Evolutionary conservation across 2,797 vertebrate species (phyloP).

Genomic region (Morelia viridis): DNA sequence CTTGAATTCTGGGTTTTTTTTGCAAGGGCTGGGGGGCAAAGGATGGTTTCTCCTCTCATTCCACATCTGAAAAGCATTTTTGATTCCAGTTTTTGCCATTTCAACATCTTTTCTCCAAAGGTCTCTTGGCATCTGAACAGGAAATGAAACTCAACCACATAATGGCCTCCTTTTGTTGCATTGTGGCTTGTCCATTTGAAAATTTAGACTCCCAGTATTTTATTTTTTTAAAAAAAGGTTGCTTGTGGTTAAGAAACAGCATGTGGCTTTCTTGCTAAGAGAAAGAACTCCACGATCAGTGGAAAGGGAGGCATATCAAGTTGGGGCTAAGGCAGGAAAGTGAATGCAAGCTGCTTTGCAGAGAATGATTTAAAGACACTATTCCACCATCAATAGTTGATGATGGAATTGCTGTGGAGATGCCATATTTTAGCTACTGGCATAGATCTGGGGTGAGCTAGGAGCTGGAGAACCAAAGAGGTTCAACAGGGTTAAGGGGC

Average conservation of each 20-base stretch:
- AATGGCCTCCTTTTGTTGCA: neutral
- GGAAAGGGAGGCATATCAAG: neutral
- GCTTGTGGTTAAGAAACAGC: neutral
- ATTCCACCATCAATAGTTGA: too few species aligned
- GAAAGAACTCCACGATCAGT: neutral
- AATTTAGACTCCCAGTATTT: neutral
- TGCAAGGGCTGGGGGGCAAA: constrained; percentile 10
- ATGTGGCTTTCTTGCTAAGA: neutral
- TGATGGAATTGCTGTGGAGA: too few species aligned
- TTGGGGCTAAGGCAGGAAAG: neutral
- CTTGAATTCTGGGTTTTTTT: neutral
- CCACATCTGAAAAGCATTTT: constrained; percentile 24
- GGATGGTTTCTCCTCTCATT: neutral
- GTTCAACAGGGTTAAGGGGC: neutral
- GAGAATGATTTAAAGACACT: neutral
- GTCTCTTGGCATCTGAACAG: neutral
- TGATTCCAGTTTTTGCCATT: neutral
- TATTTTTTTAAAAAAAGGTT: neutral
- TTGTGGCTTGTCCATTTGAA: constrained; percentile 20
- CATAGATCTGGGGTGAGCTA: neutral
- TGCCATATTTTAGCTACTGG: neutral
- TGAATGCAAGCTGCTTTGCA: neutral
- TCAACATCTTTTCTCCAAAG: constrained; percentile 10
- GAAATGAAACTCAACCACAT: constrained; percentile 13
- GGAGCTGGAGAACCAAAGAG: neutral